Base-by-base conservation (phyloP, 2,113 vertebrate species). In the Ameiurus melas region DNA sequence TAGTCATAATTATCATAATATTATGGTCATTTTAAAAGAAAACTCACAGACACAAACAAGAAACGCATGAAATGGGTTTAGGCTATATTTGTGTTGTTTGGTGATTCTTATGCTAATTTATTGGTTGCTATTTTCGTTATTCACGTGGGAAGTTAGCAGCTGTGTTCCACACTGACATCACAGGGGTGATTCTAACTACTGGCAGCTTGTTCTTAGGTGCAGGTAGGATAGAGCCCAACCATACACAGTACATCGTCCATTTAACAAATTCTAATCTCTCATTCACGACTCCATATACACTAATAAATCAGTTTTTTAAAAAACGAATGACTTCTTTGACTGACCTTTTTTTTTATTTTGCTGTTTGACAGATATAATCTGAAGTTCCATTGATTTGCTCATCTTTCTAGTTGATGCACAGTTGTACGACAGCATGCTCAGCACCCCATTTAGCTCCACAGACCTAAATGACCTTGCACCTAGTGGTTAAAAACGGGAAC, bases 121-220 rank as follows among this genome's bases (percentile, higher is more conserved):
- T 19, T 53, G 25, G 47, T 53, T 53, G 77, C 77, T 79, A 79
- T 79, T 53, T 79, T 53, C 17, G 27, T 53, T 79, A 53, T 53
- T 79, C 25, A 47, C 53, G 77, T 79, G 77, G 77, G 77, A 79
- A n/a, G 77, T 17, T 79, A 17, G 75, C 75, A 51, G 43, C 75
- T 51, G 75, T 51, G 75, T 51, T 25, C 17, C 47, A 14, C 43
- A 14, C 75, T 13, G 47, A 53, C 47, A n/a, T 30, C 47, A n/a
- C 47, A 53, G 75, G 75, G 12, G 43, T 47, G 14, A 16, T 78
- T 78, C 75, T 53, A 22, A 19, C 71, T 13, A 43, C 8, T 75
- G 71, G 20, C 39, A 25, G 39, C 33, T 7, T 36, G 27, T 64
- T 33, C 6, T 71, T 71, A 77, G 73, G 22, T 47, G 39, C 43